Base-by-base conservation (phyloP, 35 echinoderm and acorn worm genomes). In the Lytechinus pictus region DNA sequence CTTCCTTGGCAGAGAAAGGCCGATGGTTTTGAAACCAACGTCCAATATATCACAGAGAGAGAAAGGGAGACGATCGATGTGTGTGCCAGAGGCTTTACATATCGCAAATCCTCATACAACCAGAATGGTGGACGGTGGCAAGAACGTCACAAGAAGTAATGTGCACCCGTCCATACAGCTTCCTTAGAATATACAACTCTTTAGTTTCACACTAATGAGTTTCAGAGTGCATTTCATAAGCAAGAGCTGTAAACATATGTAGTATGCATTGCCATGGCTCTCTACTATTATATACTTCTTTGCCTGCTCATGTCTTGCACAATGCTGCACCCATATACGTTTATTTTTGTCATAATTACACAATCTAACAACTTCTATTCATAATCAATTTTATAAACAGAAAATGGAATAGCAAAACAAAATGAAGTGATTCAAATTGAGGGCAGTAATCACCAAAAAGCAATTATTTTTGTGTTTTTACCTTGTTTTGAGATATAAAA, bases 11-110 rank as follows among this genome's bases (percentile, higher is more conserved):
- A 79, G 66, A n/a, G 66, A 79, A 79, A 79, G 19, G 8, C 19
- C 33, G 19, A 24, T 7, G 66, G 66, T 79, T 79, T 79, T 6
- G 66, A 79, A 79, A 79, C 66, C 66, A 79, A 79, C 66, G 66
- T 79, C 66, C 66, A 79, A 79, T 79, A 79, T 79, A 79, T 79
- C 66, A 58, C 6, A 79, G 19, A 44, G 33, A 44, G 33, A 44
- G 33, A 44, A 44, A 44, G 33, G 33, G 33, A 79, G 66, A 79
- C 19, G 66, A 79, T 79, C 66, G 66, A 79, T 79, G 66, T 24
- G 66, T 79, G 66, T 79, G 66, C 66, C 66, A 79, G 66, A 79
- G 66, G 66, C 66, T 79, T 79, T 79, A 79, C 66, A 79, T 79
- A 79, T 79, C 66, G 66, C 66, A 79, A 71, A 79, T 79, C 66